A percentile compares a stretch with the other conserved stretches of the same genome.
Conservation (phyloP, 2,113 vertebrate species). For the Xenopus laevis region DNA sequence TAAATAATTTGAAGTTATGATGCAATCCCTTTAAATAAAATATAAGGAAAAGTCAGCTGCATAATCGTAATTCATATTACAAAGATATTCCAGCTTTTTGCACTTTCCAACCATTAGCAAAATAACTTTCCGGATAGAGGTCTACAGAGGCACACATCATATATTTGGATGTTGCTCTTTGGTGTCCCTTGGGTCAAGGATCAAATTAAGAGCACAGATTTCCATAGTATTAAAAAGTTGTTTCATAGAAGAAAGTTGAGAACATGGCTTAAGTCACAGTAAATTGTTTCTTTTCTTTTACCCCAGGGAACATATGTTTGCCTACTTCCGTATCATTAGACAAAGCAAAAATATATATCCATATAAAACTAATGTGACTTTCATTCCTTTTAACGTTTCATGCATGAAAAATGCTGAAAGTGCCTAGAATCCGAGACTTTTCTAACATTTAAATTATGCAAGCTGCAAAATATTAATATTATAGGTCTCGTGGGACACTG, state of each 20-base stretch:
- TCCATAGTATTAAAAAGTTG: no score
- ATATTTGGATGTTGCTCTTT: constrained; percentile 1
- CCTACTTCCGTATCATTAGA: constrained; percentile 22
- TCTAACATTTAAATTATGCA: constrained; percentile 25
- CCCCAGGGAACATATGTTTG: background rate
- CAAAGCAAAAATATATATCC: constrained; percentile 24
- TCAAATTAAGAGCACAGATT: no score
- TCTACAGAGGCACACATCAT: constrained; percentile 10
- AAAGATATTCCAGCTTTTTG: constrained; percentile 15
- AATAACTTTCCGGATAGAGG: constrained; percentile 10
- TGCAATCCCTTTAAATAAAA: no score
- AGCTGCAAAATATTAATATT: constrained; percentile 26
- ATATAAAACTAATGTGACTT: constrained; percentile 15
- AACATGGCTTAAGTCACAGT: no score
- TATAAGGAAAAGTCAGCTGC: no score
- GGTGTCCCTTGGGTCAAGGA: background rate
- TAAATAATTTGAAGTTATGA: no score
- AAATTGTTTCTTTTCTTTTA: background rate
- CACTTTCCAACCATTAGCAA: constrained; percentile 24
- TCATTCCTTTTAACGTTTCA: background rate
- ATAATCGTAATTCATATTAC: constrained; percentile 19
- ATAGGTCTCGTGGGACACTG: constrained; percentile 1
- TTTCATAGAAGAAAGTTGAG: no score
- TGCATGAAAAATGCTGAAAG: constrained; percentile 13
- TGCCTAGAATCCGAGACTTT: background rate